A percentile compares a stretch with the other conserved stretches of the same genome.
These are phyloP conservation scores for Actinia equina DNA, from an alignment of 64 coral and sea anemone genomes.

Conservation along the genomic window DNA sequence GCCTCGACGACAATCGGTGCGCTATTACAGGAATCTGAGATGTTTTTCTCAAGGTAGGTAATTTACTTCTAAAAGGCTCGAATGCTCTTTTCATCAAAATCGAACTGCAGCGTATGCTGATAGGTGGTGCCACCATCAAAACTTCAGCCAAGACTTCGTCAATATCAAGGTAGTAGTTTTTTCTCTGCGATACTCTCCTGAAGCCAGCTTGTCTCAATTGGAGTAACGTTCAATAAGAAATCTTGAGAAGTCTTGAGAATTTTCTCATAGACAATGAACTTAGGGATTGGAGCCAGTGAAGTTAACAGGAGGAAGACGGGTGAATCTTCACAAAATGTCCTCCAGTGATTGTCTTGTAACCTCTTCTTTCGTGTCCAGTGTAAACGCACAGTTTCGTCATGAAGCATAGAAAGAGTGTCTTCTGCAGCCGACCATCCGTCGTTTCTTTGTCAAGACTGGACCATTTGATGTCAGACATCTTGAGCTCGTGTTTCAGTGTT, in stretches of 20 bases:
- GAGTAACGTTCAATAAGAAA: constrained; percentile 67
- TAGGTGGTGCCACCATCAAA: background rate
- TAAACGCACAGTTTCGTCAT: constrained; percentile 59
- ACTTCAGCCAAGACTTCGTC: constrained; percentile 1
- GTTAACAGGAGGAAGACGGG: constrained; percentile 77
- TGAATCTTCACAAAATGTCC: constrained; percentile 65
- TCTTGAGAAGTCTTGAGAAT: constrained; percentile 74
- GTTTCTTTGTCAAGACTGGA: background rate
- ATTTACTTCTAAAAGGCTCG: constrained; percentile 5
- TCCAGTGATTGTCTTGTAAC: constrained; percentile 49
- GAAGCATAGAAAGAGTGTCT: constrained; percentile 69
- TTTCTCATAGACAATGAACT: constrained; percentile 87
- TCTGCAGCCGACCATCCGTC: constrained; percentile 50
- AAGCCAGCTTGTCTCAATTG: constrained; percentile 68
- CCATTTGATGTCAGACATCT: constrained; percentile 9
- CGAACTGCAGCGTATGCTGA: constrained; percentile 20
- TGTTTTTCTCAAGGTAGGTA: background rate
- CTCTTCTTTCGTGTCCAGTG: constrained; percentile 70
- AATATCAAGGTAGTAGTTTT: constrained; percentile 9
- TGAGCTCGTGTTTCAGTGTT: constrained; percentile 49
- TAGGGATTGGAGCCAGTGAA: constrained; percentile 58
- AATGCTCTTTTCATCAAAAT: constrained; percentile 29
- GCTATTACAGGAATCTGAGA: constrained; percentile 16
- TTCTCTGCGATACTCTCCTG: constrained; percentile 39
- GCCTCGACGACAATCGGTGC: constrained; percentile 26